Base-by-base conservation (phyloP, 2,888 invertebrate genomes). In the Resseliella maxima region DNA sequence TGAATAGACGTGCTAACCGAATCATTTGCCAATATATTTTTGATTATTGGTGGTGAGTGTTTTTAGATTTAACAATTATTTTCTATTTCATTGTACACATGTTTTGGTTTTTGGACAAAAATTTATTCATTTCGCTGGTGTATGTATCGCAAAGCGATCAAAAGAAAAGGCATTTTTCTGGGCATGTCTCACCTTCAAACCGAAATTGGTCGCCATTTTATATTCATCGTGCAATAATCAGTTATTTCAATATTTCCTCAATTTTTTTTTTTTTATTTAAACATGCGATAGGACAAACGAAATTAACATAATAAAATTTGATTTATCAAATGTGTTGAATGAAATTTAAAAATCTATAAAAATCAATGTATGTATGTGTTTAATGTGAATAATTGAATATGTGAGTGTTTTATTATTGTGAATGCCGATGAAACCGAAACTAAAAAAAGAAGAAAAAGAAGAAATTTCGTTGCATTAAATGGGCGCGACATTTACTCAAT, bases 141-240 rank as follows among this genome's bases (percentile, higher is more conserved):
- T 83, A 21, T 83, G 38, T 83, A 83, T n/a, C 72, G 72, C 31
- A 72, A 35, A 72, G 72, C 31, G 31, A 72, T 31, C 12, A 72
- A 72, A 59, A 59, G 24, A 59, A 24, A 59, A 24, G 3, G n/a
- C n/a, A n/a, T 50, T 50, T 12, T 83, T 38, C 83, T 36, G 36
- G 38, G 83, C 83, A 83, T 83, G 83, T 83, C 36, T 38, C 83
- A 83, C 83, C 36, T 83, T 38, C 36, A 83, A 83, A 83, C 83
- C 38, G n/a, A 83, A 83, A 83, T n/a, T 24, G 83, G 83, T 83
- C 38, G 83, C 83, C 83, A 83, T 83, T 83, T 83, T 83, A 83
- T 38, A 38, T 83, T 83, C 3, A 72, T 72, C 12, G 72, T 72
- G 31, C 5, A 83, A 38, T 83, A 83, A 24, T 24, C 0, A 31